Percentiles rank a stretch among this genome's conserved stretches.
These are phyloP conservation scores for Halocynthia roretzi DNA, from an alignment of 23 tunicate genomes.

Conservation along the genomic window DNA sequence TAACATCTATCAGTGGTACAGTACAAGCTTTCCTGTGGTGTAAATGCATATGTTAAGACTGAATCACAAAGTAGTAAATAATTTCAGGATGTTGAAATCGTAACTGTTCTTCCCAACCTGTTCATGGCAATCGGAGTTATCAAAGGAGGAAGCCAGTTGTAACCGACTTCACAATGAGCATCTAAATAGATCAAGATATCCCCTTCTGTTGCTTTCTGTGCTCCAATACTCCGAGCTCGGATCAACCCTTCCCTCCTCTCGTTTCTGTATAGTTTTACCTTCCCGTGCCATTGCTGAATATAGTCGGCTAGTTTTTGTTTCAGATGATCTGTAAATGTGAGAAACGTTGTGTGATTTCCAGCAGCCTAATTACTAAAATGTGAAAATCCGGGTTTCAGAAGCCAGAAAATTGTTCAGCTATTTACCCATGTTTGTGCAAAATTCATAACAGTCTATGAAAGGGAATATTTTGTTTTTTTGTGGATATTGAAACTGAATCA, in stretches of 20 bases:
- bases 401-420: too few species aligned
- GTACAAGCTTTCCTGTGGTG: conserved; percentile 57
- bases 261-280: conserved; percentile 81
- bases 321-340: conserved; percentile 54
- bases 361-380: too few species aligned
- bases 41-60: background rate
- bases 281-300: conserved; percentile 69
- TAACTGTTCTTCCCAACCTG: conserved; percentile 33
- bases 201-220: conserved; percentile 60
- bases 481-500: too few species aligned
- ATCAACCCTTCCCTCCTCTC: conserved; percentile 89
- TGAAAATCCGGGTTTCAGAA: too few species aligned
- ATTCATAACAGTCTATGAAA: too few species aligned
- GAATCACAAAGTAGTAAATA: background rate
- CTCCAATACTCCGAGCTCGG: conserved; percentile 93
- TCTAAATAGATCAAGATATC: conserved; percentile 76
- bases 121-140: conserved; percentile 83
- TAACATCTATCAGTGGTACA: conserved; percentile 86
- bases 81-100: background rate
- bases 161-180: conserved; percentile 97
- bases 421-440: too few species aligned
- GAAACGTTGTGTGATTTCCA: too few species aligned
- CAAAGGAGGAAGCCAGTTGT: conserved; percentile 96
- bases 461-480: too few species aligned
- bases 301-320: conserved; percentile 62